Base-by-base conservation (phyloP, 2,888 invertebrate species). In the Drosophila lutescens region DNA sequence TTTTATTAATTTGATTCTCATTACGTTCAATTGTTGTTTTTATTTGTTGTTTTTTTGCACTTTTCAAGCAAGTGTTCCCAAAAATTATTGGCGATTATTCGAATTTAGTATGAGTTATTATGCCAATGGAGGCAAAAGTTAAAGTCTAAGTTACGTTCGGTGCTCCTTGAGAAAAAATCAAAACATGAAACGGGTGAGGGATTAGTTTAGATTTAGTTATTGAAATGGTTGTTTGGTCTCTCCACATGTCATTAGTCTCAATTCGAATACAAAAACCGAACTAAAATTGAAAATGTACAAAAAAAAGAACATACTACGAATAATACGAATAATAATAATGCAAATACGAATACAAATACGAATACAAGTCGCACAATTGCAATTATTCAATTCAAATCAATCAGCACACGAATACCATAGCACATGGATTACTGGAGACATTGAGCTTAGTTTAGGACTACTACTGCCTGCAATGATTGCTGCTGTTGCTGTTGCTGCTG, bases 341-440 rank as follows among this genome's bases (percentile, higher is more conserved):
- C 47, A 47, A 49, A 49, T 49, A 49, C 30, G 7, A 47, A 47
- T 47, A 30, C 46, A 15, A 47, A 47, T 47, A 30, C 46, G 15
- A 32, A 46, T 60, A 54, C 46, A 65, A 54, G 54, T 47, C 53
- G 59, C 81, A 62, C 86, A 85, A 87, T 82, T 88, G 87, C 89
- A 90, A 90, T 89, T 89, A 88, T 90, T 86, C 87, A 90, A 90
- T 90, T 90, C 84, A 89, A 89, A 89, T 87, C 89, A 90, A 90
- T 90, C 88, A 88, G 80, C 80, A 60, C 36, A 54, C 30, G 49
- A 46, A 62, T 26, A 51, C 65, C 74, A 67, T 8, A 13, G 49
- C 49, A 49, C 49, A 34, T 49, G 49, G 49, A 49, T 49, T 56
- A 62, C 58, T 67, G 70, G 76, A 78, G 74, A 87, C 74, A 78